Evolutionary conservation across 2,888 invertebrate species (phyloP).

Genomic region (Podotricha telesiphe): DNA sequence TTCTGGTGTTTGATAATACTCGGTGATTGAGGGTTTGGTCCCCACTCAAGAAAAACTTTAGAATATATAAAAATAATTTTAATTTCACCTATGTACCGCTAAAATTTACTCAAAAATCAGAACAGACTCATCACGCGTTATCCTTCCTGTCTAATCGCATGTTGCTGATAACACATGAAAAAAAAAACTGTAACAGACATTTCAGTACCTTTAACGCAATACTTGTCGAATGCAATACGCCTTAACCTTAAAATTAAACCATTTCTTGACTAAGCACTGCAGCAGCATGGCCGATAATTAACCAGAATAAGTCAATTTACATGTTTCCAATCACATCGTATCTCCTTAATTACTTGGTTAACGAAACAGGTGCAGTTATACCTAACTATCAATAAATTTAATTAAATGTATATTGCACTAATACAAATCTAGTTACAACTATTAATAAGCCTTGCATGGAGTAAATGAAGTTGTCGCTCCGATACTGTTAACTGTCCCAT

Average conservation of each 20-base stretch:
- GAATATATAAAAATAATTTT: too few relatives aligned
- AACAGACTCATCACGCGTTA: too few relatives aligned
- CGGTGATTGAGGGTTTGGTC: too few relatives aligned
- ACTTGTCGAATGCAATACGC: background rate
- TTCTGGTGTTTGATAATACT: too few relatives aligned
- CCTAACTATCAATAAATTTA: constrained; percentile 32
- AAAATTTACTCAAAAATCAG: too few relatives aligned
- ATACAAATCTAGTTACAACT: constrained; percentile 28
- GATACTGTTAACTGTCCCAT: constrained; percentile 28
- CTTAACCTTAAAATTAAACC: background rate
- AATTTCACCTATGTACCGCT: too few relatives aligned
- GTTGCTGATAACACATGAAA: too few relatives aligned
- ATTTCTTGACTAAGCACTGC: background rate
- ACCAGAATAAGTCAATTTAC: constrained; percentile 21
- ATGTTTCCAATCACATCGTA: constrained; percentile 18
- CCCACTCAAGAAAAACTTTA: too few relatives aligned
- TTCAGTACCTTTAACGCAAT: background rate
- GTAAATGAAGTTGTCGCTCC: constrained; percentile 30
- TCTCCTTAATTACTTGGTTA: constrained; percentile 28
- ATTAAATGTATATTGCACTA: constrained; percentile 33
- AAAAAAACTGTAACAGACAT: too few relatives aligned
- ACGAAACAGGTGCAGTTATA: constrained; percentile 31
- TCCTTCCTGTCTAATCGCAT: too few relatives aligned
- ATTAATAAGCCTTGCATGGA: constrained; percentile 14
- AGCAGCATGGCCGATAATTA: constrained; percentile 4